A percentile compares a stretch with the other conserved stretches of the same genome.
These are phyloP conservation scores for Cecidostiba fungosa DNA, from an alignment of 2,888 invertebrate genomes.

Conservation along the genomic window DNA sequence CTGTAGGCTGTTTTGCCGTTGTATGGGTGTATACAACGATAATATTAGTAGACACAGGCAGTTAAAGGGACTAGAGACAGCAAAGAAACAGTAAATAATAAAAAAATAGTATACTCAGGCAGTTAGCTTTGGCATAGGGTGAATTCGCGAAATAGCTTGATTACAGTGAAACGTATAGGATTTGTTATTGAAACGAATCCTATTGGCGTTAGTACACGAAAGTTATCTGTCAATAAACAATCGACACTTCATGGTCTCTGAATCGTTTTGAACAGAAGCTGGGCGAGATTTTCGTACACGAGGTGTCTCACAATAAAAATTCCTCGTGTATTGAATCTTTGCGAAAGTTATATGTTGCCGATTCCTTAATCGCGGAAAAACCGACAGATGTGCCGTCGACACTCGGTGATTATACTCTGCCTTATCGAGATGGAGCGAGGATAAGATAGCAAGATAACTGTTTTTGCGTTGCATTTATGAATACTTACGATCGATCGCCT, in stretches of 20 bases:
- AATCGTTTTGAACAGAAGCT: too few relatives aligned
- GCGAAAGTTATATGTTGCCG: neutral
- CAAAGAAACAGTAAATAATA: neutral
- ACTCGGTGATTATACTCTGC: neutral
- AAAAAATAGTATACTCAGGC: too few relatives aligned
- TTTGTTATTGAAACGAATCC: too few relatives aligned
- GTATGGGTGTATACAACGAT: neutral
- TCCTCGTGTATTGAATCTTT: neutral
- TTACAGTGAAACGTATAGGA: neutral
- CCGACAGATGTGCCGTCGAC: neutral
- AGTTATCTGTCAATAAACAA: too few relatives aligned
- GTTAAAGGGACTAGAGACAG: too few relatives aligned
- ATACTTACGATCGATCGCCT: too few relatives aligned
- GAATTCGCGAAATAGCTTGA: neutral
- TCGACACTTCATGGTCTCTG: too few relatives aligned
- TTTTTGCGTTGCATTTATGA: neutral
- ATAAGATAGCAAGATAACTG: neutral
- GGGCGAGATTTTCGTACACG: neutral
- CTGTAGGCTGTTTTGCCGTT: too few relatives aligned
- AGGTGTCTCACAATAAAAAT: neutral
- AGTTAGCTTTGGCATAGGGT: too few relatives aligned
- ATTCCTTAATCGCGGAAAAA: neutral
- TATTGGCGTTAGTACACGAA: too few relatives aligned
- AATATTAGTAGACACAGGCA: too few relatives aligned
- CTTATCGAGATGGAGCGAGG: neutral